Conservation (phyloP, 2,797 vertebrate genomes). For the Eurystomus glaucurus region DNA sequence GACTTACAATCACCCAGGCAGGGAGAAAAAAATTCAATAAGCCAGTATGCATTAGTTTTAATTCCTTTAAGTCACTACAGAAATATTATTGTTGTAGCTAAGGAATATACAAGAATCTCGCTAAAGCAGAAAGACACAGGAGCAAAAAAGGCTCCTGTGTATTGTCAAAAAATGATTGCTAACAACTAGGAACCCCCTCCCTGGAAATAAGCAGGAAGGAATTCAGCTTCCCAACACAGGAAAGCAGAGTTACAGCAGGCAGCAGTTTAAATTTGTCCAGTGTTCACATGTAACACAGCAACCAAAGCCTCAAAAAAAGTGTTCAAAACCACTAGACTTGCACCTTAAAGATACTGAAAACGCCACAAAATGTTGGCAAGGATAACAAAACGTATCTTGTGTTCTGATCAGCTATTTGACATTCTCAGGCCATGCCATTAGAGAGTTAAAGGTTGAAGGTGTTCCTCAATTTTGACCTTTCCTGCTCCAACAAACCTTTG, state of each 20-base stretch:
- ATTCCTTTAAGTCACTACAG: not conserved
- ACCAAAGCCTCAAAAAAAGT: not conserved
- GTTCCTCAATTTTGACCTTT: constrained; percentile 24
- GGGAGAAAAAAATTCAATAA: not conserved
- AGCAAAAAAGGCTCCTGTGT: not conserved
- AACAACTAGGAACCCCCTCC: not conserved
- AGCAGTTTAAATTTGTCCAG: not conserved
- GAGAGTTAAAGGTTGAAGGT: not conserved
- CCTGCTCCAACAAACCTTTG: not conserved
- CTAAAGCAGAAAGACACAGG: not conserved
- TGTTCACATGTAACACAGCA: not conserved
- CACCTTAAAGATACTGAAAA: not conserved
- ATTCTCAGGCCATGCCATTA: not conserved
- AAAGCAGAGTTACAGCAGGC: not conserved
- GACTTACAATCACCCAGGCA: not conserved
- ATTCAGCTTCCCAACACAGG: not conserved
- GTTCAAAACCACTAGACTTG: not conserved
- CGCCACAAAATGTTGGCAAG: accelerated
- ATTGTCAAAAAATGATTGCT: not conserved
- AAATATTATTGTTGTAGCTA: not conserved
- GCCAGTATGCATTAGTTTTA: not conserved
- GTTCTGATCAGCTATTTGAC: not conserved
- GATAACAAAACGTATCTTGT: accelerated
- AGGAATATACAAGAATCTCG: not conserved
- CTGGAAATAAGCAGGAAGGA: not conserved